These are phyloP conservation scores for Invenusta paracnida DNA, from an alignment of 2,888 invertebrate species.

Conservation along the genomic window DNA sequence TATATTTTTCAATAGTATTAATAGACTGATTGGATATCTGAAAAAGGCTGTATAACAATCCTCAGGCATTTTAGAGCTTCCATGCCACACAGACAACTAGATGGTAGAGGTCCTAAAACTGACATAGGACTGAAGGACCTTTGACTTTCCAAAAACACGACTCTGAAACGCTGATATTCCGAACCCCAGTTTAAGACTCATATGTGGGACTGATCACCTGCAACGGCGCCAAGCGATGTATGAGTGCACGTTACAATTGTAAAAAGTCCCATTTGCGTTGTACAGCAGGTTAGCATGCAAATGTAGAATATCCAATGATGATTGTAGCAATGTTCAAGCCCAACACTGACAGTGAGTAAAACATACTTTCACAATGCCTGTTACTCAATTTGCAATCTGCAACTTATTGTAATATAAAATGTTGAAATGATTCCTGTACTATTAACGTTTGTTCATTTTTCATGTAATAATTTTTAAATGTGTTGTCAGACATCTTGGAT, in stretches of 20 bases:
- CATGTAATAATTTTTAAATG: slow-evolving; percentile 10
- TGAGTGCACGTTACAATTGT: not conserved
- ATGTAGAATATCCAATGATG: not conserved
- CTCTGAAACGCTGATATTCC: not conserved
- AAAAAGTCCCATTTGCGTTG: not conserved
- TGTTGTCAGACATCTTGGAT: slow-evolving; percentile 5
- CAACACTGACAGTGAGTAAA: not conserved
- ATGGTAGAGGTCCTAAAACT: not conserved
- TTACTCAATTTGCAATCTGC: not conserved
- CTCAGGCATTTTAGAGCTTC: not conserved
- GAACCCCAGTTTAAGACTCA: not conserved
- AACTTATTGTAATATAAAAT: slow-evolving; percentile 17
- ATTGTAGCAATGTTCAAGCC: not conserved
- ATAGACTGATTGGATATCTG: not conserved
- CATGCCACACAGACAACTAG: not conserved
- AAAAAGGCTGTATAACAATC: not conserved
- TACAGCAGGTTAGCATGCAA: not conserved
- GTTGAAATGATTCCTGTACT: not conserved
- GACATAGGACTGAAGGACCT: not conserved
- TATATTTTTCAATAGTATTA: too few relatives aligned
- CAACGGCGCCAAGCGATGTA: not conserved
- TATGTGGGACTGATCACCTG: not conserved
- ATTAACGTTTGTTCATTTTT: slow-evolving; percentile 22
- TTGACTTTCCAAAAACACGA: not conserved
- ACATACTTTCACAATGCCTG: not conserved